Conservation (phyloP, 2,113 vertebrate genomes). For the Hiodon tergisus region DNA sequence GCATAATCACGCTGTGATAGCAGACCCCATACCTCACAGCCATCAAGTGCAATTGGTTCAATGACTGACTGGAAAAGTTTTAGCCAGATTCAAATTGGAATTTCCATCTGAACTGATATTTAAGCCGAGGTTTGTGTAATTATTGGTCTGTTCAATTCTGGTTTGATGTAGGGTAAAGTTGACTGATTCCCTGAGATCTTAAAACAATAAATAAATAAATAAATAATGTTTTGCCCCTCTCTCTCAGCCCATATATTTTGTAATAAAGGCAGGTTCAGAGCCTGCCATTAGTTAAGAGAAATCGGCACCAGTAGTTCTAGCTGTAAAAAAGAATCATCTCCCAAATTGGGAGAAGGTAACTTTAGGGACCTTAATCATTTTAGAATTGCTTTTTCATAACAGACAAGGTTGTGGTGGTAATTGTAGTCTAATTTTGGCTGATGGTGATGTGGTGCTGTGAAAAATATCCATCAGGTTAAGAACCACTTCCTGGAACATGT, state of each 20-base stretch:
- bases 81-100: too few relatives aligned
- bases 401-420: slow-evolving; percentile 11
- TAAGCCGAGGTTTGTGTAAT: too few relatives aligned
- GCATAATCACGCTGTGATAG: too few relatives aligned
- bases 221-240: too few relatives aligned
- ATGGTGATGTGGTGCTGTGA: slow-evolving; percentile 9
- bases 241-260: slow-evolving; percentile 2
- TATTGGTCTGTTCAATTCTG: too few relatives aligned
- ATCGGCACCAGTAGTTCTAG: not conserved
- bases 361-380: slow-evolving; percentile 23
- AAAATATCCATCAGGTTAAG: slow-evolving; percentile 5
- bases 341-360: slow-evolving; percentile 8
- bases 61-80: too few relatives aligned
- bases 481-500: not conserved
- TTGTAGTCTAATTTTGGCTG: slow-evolving; percentile 26
- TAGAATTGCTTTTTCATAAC: slow-evolving; percentile 27
- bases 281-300: slow-evolving; percentile 17
- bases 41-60: too few relatives aligned
- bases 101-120: too few relatives aligned
- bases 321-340: slow-evolving; percentile 1
- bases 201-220: too few relatives aligned
- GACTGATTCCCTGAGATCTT: too few relatives aligned
- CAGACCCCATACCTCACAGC: too few relatives aligned
- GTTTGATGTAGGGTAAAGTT: too few relatives aligned
- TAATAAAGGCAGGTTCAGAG: not conserved